Conservation (phyloP, 2,113 vertebrate genomes). For the Indicator maculatus region DNA sequence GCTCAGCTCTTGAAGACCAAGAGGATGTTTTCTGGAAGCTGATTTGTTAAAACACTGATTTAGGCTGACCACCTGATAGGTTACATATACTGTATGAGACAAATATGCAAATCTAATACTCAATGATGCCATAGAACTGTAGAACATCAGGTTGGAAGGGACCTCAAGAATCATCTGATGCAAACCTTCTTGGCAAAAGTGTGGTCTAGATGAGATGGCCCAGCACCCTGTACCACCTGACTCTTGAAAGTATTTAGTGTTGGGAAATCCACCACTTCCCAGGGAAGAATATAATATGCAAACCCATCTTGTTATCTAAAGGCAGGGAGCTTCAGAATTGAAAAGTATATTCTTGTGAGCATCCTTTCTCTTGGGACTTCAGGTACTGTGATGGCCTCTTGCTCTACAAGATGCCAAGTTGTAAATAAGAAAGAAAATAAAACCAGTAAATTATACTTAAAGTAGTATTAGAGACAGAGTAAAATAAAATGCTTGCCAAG, state of each 20-base stretch:
- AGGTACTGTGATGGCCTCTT: not conserved
- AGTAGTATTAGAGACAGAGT: constrained; percentile 25
- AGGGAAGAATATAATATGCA: not conserved
- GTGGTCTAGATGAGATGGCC: not conserved
- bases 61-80: not conserved
- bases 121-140: not conserved
- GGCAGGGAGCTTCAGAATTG: not conserved
- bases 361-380: not conserved
- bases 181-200: not conserved
- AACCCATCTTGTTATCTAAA: not conserved
- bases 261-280: not conserved
- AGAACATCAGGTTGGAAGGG: not conserved
- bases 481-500: constrained; percentile 50
- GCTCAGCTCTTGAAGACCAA: not conserved
- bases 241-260: not conserved
- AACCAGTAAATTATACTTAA: constrained; percentile 47
- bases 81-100: not conserved
- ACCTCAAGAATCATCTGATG: not conserved
- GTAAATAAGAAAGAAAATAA: constrained; percentile 49
- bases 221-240: not conserved
- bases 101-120: not conserved
- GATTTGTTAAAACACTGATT: not conserved
- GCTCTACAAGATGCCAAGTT: not conserved
- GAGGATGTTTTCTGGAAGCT: not conserved
- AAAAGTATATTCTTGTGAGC: not conserved